A percentile compares a stretch with the other conserved stretches of the same genome.
Conservation (phyloP, 2,888 invertebrate genomes). For the Trissonchulus latispiculum region DNA sequence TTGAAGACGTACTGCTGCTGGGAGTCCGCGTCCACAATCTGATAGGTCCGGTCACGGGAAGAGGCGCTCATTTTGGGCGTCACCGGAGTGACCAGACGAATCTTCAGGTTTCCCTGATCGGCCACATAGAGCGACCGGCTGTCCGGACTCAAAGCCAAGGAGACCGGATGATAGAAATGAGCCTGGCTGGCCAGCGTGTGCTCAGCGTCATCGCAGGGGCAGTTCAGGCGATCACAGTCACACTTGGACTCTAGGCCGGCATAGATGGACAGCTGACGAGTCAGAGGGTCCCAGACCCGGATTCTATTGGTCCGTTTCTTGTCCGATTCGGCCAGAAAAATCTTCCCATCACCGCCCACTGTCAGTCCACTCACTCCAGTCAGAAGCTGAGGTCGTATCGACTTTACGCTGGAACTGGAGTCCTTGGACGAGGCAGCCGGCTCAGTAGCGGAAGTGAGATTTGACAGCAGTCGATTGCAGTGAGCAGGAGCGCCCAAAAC, state of each 20-base stretch:
- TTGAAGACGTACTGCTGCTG: constrained; percentile 58
- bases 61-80: constrained; percentile 49
- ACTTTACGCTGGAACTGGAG: constrained; percentile 20
- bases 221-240: constrained; percentile 44
- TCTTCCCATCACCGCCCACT: constrained; percentile 77
- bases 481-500: constrained; percentile 80
- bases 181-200: constrained; percentile 26
- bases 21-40: constrained; percentile 82
- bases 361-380: constrained; percentile 78
- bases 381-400: constrained; percentile 73
- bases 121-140: constrained; percentile 91
- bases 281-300: constrained; percentile 16
- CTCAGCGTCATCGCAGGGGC: constrained; percentile 40
- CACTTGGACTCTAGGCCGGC: constrained; percentile 41
- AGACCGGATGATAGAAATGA: constrained; percentile 36
- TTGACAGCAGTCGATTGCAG: constrained; percentile 64
- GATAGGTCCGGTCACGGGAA: constrained; percentile 80
- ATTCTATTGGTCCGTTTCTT: constrained; percentile 72
- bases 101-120: constrained; percentile 63
- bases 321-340: constrained; percentile 87
- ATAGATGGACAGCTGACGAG: constrained; percentile 8
- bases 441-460: not conserved
- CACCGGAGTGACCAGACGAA: constrained; percentile 20
- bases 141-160: constrained; percentile 58
- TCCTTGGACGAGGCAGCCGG: not conserved